Evolutionary conservation across 30 jellyfish, hydroid and myxozoan genomes (phyloP).

Genomic region (Nemopilema nomurai): DNA sequence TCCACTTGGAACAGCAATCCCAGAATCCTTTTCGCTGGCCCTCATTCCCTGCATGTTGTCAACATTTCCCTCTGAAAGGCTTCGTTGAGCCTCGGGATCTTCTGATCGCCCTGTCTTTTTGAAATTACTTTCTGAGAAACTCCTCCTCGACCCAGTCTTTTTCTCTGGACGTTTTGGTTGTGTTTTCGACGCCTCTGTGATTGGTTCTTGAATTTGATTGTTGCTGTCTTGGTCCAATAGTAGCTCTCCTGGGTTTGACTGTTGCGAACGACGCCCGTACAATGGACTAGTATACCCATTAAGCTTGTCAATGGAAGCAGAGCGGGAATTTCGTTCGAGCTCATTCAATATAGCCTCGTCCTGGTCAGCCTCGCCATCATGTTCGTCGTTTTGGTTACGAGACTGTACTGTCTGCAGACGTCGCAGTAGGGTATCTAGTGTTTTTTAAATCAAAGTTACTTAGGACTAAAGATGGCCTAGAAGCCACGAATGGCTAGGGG

Average conservation of each 20-base stretch:
- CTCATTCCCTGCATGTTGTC: background rate
- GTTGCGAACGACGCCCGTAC: background rate
- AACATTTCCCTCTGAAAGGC: slow-evolving; percentile 24
- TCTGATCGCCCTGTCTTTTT: background rate
- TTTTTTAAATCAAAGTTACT: background rate
- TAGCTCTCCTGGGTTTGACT: background rate
- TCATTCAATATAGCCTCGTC: slow-evolving; percentile 40
- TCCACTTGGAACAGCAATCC: background rate
- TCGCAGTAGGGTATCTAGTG: slow-evolving; percentile 29
- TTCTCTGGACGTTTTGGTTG: background rate
- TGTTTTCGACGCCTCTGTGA: background rate
- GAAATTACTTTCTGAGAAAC: background rate
- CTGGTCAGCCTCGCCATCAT: slow-evolving; percentile 18
- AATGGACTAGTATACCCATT: background rate
- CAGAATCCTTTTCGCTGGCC: background rate
- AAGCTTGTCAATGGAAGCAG: background rate
- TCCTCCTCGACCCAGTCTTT: background rate
- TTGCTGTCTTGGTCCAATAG: background rate
- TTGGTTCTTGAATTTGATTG: background rate
- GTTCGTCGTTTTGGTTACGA: slow-evolving; percentile 9
- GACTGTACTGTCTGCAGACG: slow-evolving; percentile 50
- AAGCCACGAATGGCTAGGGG: no score
- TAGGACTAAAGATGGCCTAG: no score
- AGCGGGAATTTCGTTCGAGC: slow-evolving; percentile 20
- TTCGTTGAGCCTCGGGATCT: background rate